These are phyloP conservation scores for Baronia brevicornis DNA, from an alignment of 2,888 invertebrate species.

Conservation along the genomic window DNA sequence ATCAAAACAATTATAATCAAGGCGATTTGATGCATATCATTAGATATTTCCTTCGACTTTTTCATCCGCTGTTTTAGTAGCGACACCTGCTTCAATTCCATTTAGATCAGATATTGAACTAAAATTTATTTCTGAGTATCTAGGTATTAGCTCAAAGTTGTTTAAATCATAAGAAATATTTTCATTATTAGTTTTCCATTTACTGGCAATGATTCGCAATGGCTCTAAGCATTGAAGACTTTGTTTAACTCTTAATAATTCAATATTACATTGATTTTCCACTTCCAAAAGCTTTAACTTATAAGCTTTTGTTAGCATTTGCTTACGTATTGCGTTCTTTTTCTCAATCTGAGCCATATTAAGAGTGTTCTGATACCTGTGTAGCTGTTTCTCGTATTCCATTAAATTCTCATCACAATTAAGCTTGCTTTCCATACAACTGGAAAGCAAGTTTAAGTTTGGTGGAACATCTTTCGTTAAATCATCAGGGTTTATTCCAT, in stretches of 20 bases:
- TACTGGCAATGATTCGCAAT: constrained; percentile 52
- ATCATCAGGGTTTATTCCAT: constrained; percentile 23
- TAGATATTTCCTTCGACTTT: constrained; percentile 15
- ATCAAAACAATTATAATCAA: too few relatives aligned
- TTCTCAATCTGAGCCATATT: constrained; percentile 64
- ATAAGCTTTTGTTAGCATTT: constrained; percentile 66
- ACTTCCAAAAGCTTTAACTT: constrained; percentile 59
- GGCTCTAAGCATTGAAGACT: constrained; percentile 64
- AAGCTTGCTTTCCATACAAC: constrained; percentile 47
- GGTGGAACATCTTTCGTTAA: constrained; percentile 19
- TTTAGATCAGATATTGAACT: constrained; percentile 35
- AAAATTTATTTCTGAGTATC: constrained; percentile 45
- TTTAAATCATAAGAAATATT: constrained; percentile 39
- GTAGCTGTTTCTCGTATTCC: constrained; percentile 63
- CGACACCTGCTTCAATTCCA: constrained; percentile 29
- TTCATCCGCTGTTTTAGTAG: constrained; percentile 20
- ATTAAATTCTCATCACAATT: constrained; percentile 54
- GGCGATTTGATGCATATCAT: too few relatives aligned
- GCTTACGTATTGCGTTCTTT: constrained; percentile 61
- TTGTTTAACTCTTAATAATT: constrained; percentile 60
- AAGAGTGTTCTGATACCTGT: constrained; percentile 60
- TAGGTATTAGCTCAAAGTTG: constrained; percentile 50
- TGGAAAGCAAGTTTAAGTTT: constrained; percentile 32
- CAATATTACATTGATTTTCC: constrained; percentile 68
- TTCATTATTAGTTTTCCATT: constrained; percentile 48